A percentile compares a stretch with the other conserved stretches of the same genome.
Evolutionary conservation across 2,113 vertebrate species (phyloP).

Genomic region (Crotalus helleri): DNA sequence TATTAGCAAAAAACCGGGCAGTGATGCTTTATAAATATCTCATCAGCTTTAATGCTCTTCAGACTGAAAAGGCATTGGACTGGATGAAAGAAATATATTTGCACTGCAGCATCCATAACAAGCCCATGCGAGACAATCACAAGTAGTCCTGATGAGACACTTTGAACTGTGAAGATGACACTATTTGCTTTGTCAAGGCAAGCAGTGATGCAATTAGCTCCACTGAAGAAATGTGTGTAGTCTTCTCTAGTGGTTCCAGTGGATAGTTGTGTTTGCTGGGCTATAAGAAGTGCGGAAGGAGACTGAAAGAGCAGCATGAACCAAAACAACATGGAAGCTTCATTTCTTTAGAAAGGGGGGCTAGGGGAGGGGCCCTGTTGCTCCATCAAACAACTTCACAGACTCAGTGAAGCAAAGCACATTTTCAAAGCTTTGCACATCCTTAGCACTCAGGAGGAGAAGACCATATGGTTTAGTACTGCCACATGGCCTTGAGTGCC

Average conservation of each 20-base stretch:
- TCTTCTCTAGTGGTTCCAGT: background rate
- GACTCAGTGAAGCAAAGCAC: background rate
- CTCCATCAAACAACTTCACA: background rate
- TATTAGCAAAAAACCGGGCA: background rate
- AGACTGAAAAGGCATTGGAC: background rate
- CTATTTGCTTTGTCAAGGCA: background rate
- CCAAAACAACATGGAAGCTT: background rate
- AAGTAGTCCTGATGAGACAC: background rate
- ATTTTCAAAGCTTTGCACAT: background rate
- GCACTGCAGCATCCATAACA: background rate
- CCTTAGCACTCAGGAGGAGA: background rate
- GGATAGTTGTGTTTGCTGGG: background rate
- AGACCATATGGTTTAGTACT: background rate
- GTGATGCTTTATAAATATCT: background rate
- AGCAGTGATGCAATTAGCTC: background rate
- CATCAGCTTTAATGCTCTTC: background rate
- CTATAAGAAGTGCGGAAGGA: background rate
- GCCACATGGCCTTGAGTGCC: background rate
- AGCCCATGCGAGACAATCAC: background rate
- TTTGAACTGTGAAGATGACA: background rate
- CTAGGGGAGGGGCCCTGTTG: background rate
- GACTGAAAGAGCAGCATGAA: background rate
- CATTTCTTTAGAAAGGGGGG: background rate
- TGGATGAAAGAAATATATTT: background rate
- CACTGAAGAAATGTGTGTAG: background rate